Evolutionary conservation across 2,888 invertebrate genomes (phyloP), one percentile per base, ranked within the genome.

Genomic region (Rhingia campestris): DNA sequence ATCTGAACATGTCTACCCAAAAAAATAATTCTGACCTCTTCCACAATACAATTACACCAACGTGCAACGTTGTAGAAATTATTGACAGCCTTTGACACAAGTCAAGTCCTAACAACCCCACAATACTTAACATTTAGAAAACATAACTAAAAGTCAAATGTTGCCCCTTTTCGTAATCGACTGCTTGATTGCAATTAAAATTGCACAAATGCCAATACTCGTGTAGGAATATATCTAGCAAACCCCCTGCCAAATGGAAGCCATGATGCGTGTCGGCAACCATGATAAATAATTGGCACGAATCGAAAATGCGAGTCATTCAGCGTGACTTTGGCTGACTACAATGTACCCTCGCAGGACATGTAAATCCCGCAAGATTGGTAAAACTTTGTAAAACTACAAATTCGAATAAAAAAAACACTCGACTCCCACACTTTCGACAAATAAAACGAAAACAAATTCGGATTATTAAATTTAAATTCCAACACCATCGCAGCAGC

Each of bases 341-440:
- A 32, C 32, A 51, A n/a, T n/a, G 39, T 39, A 22, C 22, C 1
- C 22, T 49, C 35, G 22, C 4, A 30, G n/a, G 9, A n/a, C 10
- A 39, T 51, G 61, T 32, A 1, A 54, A 70, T 39, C 51, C 10
- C 12, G 32, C 37, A 64, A 41, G 54, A 63, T 33, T 63, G 32
- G 7, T 6, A 33, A 63, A 63, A 54, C 43, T 33, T 4, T 33
- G 51, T 7, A 37, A 37, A 61, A 33, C 35, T 47, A 10, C 30
- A 41, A 30, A 58, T n/a, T n/a, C 41, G 10, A 43, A 12, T n/a
- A 4, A 12, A 12, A 4, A 6, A 47, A 47, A 22, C 22, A 37
- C 12, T 7, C n/a, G 3, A 37, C 0, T 3, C 45, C 35, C 41
- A 22, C 37, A 58, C 43, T 51, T 74, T 58, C 45, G 10, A 37